Evolutionary conservation across 92 coral and sea anemone genomes (phyloP), one percentile per base, ranked within the genome.

Genomic region (Pocillopora meandrina): DNA sequence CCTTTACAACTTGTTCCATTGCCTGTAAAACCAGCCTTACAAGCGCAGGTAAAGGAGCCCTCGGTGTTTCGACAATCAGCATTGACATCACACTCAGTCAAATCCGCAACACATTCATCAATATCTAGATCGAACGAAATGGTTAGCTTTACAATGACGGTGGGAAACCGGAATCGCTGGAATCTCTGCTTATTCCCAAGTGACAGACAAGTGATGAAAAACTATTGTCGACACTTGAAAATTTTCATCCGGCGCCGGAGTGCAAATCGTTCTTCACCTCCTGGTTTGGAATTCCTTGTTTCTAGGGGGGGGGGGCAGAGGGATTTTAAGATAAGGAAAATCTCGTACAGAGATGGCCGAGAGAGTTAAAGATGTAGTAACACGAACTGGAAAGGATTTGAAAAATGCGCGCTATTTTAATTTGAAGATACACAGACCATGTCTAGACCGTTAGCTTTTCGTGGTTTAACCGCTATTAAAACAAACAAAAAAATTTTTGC

Each of bases 1-100:
- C 92, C 92, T 7, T 75, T 56, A 61, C 95, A 92, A 5, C 14
- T 86, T 62, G 52, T 82, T 56, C 95, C 93, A 74, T 90, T 57
- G 63, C 83, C 83, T 6, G 60, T 34, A 47, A 23, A 79, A 8
- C 83, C 74, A 3, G 17, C 62, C 13, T 64, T 79, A 65, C 83
- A 79, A n/a, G 52, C 49, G 49, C 83, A 79, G 36, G n/a, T 55
- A 47, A 61, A 79, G 9, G 74, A 79, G 33, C 83, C 83, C 13
- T 79, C 64, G 17, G 61, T 79, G 63, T 79, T 79, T 19, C 17
- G 21, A 79, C 83, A 79, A 13, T 49, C 73, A 49, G 83, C 72
- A 61, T 62, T 34, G 6, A 23, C 17, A 52, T 65, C 73, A 49
- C 83, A 79, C 14, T 62, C 62, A 19, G 59, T 17, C 20, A 12